phyloP scores from a whole-genome alignment of 2,888 invertebrate species.

The Herminia tarsipennalis region DNA sequence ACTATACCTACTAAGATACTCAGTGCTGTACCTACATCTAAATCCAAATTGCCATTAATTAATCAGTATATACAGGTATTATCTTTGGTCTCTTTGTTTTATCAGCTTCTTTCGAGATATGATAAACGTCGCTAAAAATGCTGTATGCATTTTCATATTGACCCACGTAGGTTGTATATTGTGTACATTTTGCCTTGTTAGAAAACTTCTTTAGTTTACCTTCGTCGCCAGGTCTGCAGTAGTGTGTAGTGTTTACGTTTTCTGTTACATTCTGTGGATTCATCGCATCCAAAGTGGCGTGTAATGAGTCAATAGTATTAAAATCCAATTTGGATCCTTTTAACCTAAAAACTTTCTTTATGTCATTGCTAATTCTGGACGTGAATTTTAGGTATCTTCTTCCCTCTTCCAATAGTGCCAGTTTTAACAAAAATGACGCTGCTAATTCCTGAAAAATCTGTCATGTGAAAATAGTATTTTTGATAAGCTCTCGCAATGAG shows the following conservation, averaged over 20 bases:
- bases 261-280: slow-evolving; percentile 51
- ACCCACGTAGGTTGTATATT: slow-evolving; percentile 10
- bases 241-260: slow-evolving; percentile 52
- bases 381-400: slow-evolving; percentile 70
- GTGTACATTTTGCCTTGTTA: slow-evolving; percentile 36
- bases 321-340: slow-evolving; percentile 52
- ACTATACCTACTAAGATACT: slow-evolving; percentile 4
- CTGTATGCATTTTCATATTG: slow-evolving; percentile 31
- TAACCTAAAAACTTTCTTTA: slow-evolving; percentile 66
- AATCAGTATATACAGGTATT: slow-evolving; percentile 51
- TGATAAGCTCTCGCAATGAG: too few relatives aligned
- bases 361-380: slow-evolving; percentile 69
- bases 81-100: slow-evolving; percentile 49
- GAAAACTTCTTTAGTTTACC: slow-evolving; percentile 59
- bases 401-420: slow-evolving; percentile 71
- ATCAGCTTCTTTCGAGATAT: slow-evolving; percentile 26
- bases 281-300: slow-evolving; percentile 57
- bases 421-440: slow-evolving; percentile 59
- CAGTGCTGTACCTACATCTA: slow-evolving; percentile 37
- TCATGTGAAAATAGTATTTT: neutral
- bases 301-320: slow-evolving; percentile 57
- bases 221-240: slow-evolving; percentile 62
- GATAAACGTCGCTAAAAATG: slow-evolving; percentile 19
- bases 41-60: slow-evolving; percentile 30
- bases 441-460: slow-evolving; percentile 59